Evolutionary conservation across 2,113 vertebrate species (phyloP), one percentile per base, ranked within the genome.

Genomic region (Aix galericulata): DNA sequence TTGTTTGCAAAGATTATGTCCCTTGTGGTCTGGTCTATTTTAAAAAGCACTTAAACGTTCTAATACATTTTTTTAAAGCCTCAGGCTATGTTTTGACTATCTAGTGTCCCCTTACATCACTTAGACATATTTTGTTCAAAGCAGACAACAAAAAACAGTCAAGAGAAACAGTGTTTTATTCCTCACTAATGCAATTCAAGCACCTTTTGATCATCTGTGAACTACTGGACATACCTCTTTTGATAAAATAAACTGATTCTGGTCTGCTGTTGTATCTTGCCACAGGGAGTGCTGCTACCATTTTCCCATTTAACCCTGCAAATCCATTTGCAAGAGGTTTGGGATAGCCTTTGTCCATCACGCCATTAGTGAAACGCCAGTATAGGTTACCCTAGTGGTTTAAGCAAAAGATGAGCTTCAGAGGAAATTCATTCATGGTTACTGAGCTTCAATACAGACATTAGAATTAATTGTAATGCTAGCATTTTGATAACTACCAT

Each of bases 231-330:
- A 0, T 97, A 99, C 99, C 99, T 98, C 94, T 98, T 98, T 99
- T 99, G 96, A 99, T 99, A 95, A 99, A 99, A 93, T 99, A 99
- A 29, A 99, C 99, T 0, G 99, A 98, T 97, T 99, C 99, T 23
- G 94, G 98, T 93, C 99, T 98, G 56, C 2, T 97, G 23, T 93
- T 96, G 94, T 98, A 96, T 92, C 97, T 98, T 55, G 99, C 98
- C 82, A 99, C 98, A 0, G 99, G 99, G 62, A 99, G 98, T 23
- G 99, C 98, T 38, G 98, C 98, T 13, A 98, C 98, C 93, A 99
- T 97, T 94, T 97, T 99, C 34, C 99, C 99, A 26, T 72, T 97
- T 27, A 99, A 96, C 50, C 99, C 99, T 64, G 98, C 97, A 93
- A 99, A 99, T 85, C 99, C 99, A 6, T 96, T 97, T 3, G 93